These are phyloP conservation scores for Drosophila truncata DNA, from an alignment of 1,140 invertebrate species.

Conservation along the genomic window DNA sequence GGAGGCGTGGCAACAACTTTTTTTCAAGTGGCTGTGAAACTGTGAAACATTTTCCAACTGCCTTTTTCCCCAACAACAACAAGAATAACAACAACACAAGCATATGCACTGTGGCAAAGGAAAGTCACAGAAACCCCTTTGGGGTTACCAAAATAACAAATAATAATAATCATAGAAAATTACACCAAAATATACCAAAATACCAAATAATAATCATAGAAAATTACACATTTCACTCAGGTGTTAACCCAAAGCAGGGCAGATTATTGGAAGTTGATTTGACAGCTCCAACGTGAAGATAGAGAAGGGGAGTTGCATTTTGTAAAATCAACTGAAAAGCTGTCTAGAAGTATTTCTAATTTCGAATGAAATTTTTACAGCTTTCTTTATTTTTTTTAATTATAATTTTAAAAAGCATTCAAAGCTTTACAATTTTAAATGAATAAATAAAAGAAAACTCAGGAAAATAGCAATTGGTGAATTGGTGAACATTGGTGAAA, in stretches of 20 bases:
- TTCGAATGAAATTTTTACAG: not conserved
- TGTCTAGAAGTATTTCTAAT: not conserved
- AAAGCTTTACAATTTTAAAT: too few relatives aligned
- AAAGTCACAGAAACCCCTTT: not conserved
- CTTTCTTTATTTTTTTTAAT: not conserved
- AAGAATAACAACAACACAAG: constrained; percentile 1
- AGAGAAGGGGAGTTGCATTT: not conserved
- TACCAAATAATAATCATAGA: not conserved
- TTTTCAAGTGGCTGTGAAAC: constrained; percentile 67
- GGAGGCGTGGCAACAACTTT: constrained; percentile 24
- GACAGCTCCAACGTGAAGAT: not conserved
- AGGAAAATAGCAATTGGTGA: too few relatives aligned
- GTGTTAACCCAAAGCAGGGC: not conserved
- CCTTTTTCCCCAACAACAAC: constrained; percentile 7
- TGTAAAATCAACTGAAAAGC: not conserved
- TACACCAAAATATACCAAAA: not conserved
- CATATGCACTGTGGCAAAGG: constrained; percentile 45
- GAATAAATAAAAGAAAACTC: too few relatives aligned
- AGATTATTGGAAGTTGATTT: constrained; percentile 3
- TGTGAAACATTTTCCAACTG: constrained; percentile 48
- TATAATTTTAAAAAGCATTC: not conserved
- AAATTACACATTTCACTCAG: not conserved
- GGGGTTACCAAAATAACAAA: not conserved
- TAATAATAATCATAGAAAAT: constrained; percentile 8
- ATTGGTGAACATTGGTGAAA: too few relatives aligned